Conservation (phyloP, 2,797 vertebrate genomes). For the Aldrovandia affinis region DNA sequence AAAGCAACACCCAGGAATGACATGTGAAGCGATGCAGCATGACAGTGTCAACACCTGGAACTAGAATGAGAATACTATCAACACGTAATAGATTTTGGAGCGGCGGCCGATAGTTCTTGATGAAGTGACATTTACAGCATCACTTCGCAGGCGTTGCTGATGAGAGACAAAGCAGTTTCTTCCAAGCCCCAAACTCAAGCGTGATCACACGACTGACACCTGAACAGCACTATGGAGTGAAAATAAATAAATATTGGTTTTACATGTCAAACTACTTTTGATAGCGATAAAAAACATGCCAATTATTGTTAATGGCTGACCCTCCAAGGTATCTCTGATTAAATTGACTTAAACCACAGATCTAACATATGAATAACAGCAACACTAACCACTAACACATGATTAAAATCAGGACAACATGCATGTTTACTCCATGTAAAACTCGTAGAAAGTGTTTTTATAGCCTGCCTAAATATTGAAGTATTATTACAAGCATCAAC, state of each 20-base stretch:
- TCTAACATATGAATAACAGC: not conserved
- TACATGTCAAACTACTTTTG: not conserved
- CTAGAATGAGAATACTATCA: conserved; percentile 9
- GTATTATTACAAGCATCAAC: too few relatives aligned
- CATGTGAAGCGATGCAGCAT: conserved; percentile 10
- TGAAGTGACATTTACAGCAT: conserved; percentile 18
- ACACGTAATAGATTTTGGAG: not conserved
- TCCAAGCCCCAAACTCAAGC: not conserved
- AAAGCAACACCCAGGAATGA: not conserved
- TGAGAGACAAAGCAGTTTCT: conserved; percentile 15
- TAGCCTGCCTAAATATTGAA: too few relatives aligned
- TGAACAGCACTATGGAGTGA: not conserved
- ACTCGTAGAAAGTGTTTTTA: too few relatives aligned
- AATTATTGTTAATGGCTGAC: not conserved
- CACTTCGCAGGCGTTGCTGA: conserved; percentile 3
- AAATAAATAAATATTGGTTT: conserved; percentile 9
- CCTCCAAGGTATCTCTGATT: too few relatives aligned
- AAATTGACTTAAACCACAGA: not conserved
- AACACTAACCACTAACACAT: too few relatives aligned
- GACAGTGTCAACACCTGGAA: conserved; percentile 19
- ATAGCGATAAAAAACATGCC: not conserved
- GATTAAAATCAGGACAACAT: too few relatives aligned
- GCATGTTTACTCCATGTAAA: too few relatives aligned
- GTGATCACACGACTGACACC: not conserved
- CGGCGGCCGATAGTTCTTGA: conserved; percentile 1